A percentile compares a stretch with the other conserved stretches of the same genome.
Conservation (phyloP, 2,797 vertebrate species). For the Sebastes variabilis region DNA sequence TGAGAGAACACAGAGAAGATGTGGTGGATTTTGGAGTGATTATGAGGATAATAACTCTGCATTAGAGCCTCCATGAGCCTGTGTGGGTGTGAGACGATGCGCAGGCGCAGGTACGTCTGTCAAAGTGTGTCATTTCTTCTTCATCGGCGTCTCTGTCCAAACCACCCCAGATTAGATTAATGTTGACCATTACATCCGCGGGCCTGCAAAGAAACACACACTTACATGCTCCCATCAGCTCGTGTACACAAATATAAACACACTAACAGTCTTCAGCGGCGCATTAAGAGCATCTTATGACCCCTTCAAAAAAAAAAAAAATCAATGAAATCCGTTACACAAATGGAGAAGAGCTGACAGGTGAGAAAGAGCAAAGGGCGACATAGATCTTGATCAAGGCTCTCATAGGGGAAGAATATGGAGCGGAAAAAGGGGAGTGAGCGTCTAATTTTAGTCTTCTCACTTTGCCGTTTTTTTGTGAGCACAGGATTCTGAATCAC, state of each 20-base stretch:
- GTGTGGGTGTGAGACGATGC: slow-evolving; percentile 5
- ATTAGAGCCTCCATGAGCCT: slow-evolving; percentile 40
- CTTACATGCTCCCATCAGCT: slow-evolving; percentile 1
- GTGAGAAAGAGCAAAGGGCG: slow-evolving; percentile 13
- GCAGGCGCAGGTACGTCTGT: slow-evolving; percentile 8
- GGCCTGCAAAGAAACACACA: not conserved
- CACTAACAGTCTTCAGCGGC: slow-evolving; percentile 36
- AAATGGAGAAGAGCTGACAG: slow-evolving; percentile 50
- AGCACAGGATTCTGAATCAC: slow-evolving; percentile 15
- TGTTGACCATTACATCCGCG: slow-evolving; percentile 30
- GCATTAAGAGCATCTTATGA: slow-evolving; percentile 56
- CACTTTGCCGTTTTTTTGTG: not conserved
- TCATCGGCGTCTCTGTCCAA: slow-evolving; percentile 23
- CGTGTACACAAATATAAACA: slow-evolving; percentile 37
- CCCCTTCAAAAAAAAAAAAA: slow-evolving; percentile 25
- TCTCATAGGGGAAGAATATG: not conserved
- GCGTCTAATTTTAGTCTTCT: not conserved
- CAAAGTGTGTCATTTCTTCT: slow-evolving; percentile 35
- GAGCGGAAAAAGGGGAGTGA: not conserved
- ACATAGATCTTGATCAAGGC: slow-evolving; percentile 25
- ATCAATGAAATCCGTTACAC: slow-evolving; percentile 58
- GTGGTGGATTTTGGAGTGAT: slow-evolving; percentile 63
- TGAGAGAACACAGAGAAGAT: slow-evolving; percentile 45
- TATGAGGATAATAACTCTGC: slow-evolving; percentile 64
- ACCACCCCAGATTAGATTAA: slow-evolving; percentile 27